Conservation (phyloP, 2,888 invertebrate genomes). For the Rhagophthalmus giganteus region DNA sequence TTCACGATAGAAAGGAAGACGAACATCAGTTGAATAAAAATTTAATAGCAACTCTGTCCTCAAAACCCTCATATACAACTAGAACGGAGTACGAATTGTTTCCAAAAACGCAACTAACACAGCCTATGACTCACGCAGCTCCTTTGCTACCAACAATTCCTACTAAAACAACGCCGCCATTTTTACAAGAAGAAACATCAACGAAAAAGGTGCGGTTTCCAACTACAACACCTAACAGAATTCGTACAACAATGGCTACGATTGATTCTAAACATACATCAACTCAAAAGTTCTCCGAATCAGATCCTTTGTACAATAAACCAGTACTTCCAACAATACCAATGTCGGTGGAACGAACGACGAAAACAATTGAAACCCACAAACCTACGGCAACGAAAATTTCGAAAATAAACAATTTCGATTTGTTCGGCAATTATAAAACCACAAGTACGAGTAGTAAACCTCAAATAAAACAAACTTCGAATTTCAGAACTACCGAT, state of each 20-base stretch:
- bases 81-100: slow-evolving; percentile 1
- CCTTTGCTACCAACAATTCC: slow-evolving; percentile 13
- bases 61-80: slow-evolving; percentile 38
- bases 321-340: slow-evolving; percentile 7
- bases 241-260: slow-evolving; percentile 1
- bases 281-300: background rate
- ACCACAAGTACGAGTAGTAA: too few species aligned
- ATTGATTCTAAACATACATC: slow-evolving; percentile 13
- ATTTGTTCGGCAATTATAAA: too few species aligned
- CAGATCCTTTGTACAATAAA: background rate
- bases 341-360: slow-evolving; percentile 35
- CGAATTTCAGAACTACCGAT: background rate
- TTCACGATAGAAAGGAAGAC: slow-evolving; percentile 1
- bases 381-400: too few species aligned
- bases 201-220: slow-evolving; percentile 24
- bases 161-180: slow-evolving; percentile 34
- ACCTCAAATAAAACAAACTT: too few species aligned
- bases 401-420: too few species aligned
- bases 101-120: slow-evolving; percentile 44
- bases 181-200: slow-evolving; percentile 45
- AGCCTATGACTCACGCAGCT: slow-evolving; percentile 50
- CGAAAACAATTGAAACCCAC: too few species aligned
- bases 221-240: slow-evolving; percentile 22
- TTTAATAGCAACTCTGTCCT: slow-evolving; percentile 39
- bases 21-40: slow-evolving; percentile 7